Conservation (phyloP, 2,797 vertebrate genomes). For the Netta rufina region DNA sequence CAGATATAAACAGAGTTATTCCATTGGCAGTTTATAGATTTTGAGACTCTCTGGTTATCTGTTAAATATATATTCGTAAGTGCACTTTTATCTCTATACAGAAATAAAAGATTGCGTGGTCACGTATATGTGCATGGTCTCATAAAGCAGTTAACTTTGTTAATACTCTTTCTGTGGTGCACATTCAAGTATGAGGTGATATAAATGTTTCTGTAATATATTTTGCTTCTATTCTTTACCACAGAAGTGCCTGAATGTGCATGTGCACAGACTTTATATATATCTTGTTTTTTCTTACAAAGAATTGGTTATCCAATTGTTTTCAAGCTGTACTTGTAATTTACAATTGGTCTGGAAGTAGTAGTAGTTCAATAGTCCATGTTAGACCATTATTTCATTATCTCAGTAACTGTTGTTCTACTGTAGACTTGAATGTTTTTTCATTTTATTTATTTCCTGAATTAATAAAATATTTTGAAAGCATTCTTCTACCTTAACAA, state of each 20-base stretch:
- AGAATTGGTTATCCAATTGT: not conserved
- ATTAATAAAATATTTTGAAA: not conserved
- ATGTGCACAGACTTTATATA: not conserved
- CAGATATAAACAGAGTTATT: not conserved
- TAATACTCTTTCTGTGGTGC: not conserved
- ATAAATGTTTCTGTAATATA: not conserved
- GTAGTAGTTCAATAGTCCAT: accelerated
- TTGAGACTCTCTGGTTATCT: not conserved
- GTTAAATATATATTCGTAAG: not conserved
- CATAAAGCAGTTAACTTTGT: not conserved
- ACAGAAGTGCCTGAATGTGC: not conserved
- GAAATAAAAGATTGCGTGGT: not conserved
- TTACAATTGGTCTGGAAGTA: not conserved
- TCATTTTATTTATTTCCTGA: not conserved
- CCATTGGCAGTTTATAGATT: not conserved
- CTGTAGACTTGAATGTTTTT: not conserved
- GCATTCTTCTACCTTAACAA: not conserved
- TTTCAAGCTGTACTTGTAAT: not conserved
- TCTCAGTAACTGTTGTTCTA: not conserved
- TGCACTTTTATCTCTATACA: not conserved
- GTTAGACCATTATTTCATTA: not conserved
- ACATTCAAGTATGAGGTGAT: not conserved
- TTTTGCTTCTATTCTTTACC: not conserved
- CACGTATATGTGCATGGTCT: not conserved
- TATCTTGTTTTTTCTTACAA: not conserved